phyloP scores from a whole-genome alignment of 2,113 vertebrate species.

The Perca schrenkii region DNA sequence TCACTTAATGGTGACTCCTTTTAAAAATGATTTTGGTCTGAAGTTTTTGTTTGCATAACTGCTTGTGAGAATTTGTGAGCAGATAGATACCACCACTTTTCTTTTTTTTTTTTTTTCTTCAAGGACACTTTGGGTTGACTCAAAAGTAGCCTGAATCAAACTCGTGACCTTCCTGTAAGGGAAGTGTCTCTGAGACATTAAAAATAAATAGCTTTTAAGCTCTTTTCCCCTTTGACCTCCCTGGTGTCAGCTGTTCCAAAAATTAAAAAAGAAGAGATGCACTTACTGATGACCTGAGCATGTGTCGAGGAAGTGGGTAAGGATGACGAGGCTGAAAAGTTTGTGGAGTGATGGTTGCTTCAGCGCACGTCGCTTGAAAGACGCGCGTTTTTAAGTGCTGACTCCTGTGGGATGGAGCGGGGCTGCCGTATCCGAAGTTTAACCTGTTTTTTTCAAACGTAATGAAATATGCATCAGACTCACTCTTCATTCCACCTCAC shows the following conservation, averaged over 20 bases:
- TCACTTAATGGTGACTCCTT: too few species aligned
- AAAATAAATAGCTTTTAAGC: background rate
- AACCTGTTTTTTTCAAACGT: conserved; percentile 13
- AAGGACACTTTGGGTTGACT: background rate
- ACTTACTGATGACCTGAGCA: background rate
- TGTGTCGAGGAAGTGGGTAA: conserved; percentile 32
- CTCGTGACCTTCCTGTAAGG: background rate
- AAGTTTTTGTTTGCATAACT: background rate
- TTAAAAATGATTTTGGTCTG: background rate
- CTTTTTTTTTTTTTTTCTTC: background rate
- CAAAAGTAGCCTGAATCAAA: conserved; percentile 4
- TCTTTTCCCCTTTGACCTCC: background rate
- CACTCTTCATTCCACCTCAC: conserved; percentile 29
- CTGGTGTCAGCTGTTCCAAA: background rate
- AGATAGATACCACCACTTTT: background rate
- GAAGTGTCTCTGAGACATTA: background rate
- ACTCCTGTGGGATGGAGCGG: conserved; percentile 3
- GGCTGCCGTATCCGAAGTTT: background rate
- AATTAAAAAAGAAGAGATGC: too few species aligned
- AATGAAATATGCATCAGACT: conserved; percentile 43
- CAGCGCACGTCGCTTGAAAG: background rate
- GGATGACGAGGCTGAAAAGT: conserved; percentile 36
- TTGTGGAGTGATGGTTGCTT: background rate
- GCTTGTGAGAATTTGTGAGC: background rate
- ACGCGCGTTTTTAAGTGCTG: conserved; percentile 48